phyloP scores from a whole-genome alignment of 2,888 invertebrate species.

The Drosophila atripex region DNA sequence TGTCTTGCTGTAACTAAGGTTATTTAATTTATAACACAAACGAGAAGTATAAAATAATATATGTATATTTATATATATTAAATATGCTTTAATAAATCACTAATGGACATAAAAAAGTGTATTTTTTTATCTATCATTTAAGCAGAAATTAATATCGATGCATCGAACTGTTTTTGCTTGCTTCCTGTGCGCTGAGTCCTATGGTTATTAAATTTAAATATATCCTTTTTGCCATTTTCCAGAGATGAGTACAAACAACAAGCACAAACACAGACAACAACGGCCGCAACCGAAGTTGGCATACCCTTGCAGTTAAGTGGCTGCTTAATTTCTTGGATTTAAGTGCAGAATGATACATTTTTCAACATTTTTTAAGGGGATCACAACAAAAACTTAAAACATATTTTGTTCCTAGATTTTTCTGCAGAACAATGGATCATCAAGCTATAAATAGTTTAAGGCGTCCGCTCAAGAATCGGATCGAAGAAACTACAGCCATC shows the following conservation, averaged over 20 bases:
- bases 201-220: slow-evolving; percentile 24
- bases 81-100: background rate
- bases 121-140: background rate
- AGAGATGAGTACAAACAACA: background rate
- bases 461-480: too few species aligned
- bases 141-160: background rate
- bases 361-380: too few species aligned
- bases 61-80: background rate
- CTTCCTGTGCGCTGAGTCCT: background rate
- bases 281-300: too few species aligned
- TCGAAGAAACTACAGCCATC: too few species aligned
- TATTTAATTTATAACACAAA: background rate
- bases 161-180: slow-evolving; percentile 10
- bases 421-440: too few species aligned
- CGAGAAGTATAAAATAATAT: background rate
- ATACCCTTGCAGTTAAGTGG: too few species aligned
- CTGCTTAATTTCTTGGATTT: too few species aligned
- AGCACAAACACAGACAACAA: too few species aligned
- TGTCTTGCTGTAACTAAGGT: background rate
- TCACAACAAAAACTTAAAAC: too few species aligned
- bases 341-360: too few species aligned
- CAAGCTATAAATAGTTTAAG: too few species aligned
- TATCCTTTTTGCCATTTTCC: background rate
- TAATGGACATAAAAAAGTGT: background rate
- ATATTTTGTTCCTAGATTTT: too few species aligned